Evolutionary conservation across 2,888 invertebrate genomes (phyloP).

Genomic region (Drosophila siamana): DNA sequence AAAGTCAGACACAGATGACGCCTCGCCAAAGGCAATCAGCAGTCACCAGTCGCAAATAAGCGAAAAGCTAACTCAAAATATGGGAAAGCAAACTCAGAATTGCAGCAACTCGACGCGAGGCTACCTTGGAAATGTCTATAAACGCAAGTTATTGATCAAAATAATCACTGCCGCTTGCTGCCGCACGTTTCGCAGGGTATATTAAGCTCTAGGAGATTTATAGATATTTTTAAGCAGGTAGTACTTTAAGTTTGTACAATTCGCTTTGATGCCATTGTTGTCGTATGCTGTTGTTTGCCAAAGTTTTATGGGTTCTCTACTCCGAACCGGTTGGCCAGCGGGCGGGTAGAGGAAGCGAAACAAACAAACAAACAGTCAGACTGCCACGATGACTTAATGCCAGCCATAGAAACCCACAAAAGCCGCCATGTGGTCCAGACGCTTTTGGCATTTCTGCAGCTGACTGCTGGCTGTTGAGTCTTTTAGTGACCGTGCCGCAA

Average conservation of each 20-base stretch:
- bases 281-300: slow-evolving; percentile 6
- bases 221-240: slow-evolving; percentile 32
- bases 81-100: not conserved
- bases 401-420: slow-evolving; percentile 22
- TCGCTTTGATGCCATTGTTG: slow-evolving; percentile 30
- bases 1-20: slow-evolving; percentile 38
- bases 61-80: slow-evolving; percentile 21
- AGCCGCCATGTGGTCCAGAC: slow-evolving; percentile 41
- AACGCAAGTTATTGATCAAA: not conserved
- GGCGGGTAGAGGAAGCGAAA: no score
- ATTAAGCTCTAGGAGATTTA: not conserved
- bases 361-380: slow-evolving; percentile 41
- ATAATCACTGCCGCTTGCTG: not conserved
- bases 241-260: not conserved
- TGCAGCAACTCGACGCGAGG: not conserved
- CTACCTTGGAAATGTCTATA: not conserved
- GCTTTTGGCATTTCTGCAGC: slow-evolving; percentile 34
- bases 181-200: slow-evolving; percentile 5
- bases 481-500: slow-evolving; percentile 42
- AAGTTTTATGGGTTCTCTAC: slow-evolving; percentile 47
- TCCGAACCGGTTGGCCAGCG: no score
- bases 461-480: slow-evolving; percentile 39
- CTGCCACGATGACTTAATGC: slow-evolving; percentile 57
- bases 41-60: slow-evolving; percentile 16
- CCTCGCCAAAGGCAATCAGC: slow-evolving; percentile 20